Conservation (phyloP, 2,888 invertebrate genomes). For the Andrena hattorfiana region DNA sequence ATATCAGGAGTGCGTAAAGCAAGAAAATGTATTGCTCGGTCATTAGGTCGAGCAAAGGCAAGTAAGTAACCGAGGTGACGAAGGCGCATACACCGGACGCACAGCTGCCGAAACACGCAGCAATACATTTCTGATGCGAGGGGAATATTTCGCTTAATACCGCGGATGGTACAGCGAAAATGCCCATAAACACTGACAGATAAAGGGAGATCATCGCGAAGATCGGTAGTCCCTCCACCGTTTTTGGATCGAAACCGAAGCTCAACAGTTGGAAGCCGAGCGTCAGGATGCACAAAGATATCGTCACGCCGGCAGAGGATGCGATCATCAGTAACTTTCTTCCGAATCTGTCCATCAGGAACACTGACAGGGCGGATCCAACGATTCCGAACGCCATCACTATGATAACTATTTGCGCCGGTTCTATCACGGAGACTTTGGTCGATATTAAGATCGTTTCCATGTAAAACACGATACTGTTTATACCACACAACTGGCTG, state of each 20-base stretch:
- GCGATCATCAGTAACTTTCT: conserved; percentile 73
- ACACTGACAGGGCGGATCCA: conserved; percentile 72
- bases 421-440: conserved; percentile 69
- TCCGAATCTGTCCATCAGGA: conserved; percentile 78
- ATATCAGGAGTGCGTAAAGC: conserved; percentile 69
- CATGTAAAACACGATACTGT: conserved; percentile 79
- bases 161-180: conserved; percentile 67
- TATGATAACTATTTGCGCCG: conserved; percentile 77
- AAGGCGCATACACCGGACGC: conserved; percentile 65
- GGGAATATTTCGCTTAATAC: conserved; percentile 74
- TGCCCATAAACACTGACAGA: conserved; percentile 66
- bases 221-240: conserved; percentile 75
- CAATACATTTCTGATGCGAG: conserved; percentile 72
- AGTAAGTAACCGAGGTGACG: conserved; percentile 66
- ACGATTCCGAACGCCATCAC: conserved; percentile 72
- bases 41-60: conserved; percentile 67
- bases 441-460: conserved; percentile 77
- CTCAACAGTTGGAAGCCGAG: conserved; percentile 73
- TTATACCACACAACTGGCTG: conserved; percentile 78
- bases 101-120: conserved; percentile 68
- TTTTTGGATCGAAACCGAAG: conserved; percentile 62
- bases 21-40: conserved; percentile 71
- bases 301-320: conserved; percentile 67
- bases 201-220: conserved; percentile 69
- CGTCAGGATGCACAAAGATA: conserved; percentile 66